Base-by-base conservation (phyloP, 2,888 invertebrate species). In the Drosophila meridiana region DNA sequence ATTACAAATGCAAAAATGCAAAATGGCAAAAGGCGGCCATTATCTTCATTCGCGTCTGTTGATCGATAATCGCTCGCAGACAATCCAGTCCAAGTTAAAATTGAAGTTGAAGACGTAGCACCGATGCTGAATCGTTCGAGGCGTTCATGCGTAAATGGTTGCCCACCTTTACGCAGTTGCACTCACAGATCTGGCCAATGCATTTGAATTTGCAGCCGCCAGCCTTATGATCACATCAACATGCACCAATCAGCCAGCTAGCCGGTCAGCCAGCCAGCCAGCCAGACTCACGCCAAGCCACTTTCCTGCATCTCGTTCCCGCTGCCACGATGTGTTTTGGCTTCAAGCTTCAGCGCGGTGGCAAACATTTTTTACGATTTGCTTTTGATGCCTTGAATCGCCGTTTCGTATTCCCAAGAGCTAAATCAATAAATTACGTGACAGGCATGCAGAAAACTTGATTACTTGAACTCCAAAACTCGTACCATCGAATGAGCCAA, bases 361-460 rank as follows among this genome's bases (percentile, higher is more conserved):
- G 86, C 86, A 86, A 87, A 87, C 83, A 86, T 88, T 86, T 83
- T 87, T 86, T 80, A 87, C 88, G 88, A 87, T 86, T 86, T 83
- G 76, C 81, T 81, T 80, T 81, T 72, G 69, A 50, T 73, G 62
- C 66, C 68, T 50, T 55, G 70, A 63, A 69, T 68, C 36, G 61
- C 61, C 74, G 84, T 73, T 80, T 80, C 80, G 78, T 85, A 82
- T 91, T 92, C 92, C 92, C 92, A 92, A 91, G 85, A 91, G 91
- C 89, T 89, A 91, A 92, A 92, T 92, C 92, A 92, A 92, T 92
- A 92, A 92, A 92, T 92, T 92, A 92, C 92, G 92, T 92, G 92
- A 92, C 92, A 91, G 90, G 92, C 91, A 92, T 92, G 92, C 88
- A 87, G 82, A 87, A 90, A 87, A 83, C 75, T 82, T 82, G 90